Evolutionary conservation across 2,888 invertebrate genomes (phyloP).

Genomic region (Frankliniella fusca): DNA sequence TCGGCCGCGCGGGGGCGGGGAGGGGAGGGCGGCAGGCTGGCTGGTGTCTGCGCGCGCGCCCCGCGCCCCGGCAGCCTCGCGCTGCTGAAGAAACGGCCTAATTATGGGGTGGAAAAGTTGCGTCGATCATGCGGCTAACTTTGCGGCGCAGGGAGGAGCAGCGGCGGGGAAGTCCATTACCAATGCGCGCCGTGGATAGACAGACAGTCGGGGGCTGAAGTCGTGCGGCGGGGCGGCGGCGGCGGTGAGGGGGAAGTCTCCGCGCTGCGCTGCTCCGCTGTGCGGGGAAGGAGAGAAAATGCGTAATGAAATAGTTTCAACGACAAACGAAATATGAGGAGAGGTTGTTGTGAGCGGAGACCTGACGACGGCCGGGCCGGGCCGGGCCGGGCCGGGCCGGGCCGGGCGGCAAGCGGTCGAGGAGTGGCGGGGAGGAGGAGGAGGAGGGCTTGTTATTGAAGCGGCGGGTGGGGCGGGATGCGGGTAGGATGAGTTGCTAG

Average conservation of each 20-base stretch:
- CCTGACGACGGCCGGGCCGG: background rate
- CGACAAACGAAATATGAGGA: too few species aligned
- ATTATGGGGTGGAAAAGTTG: constrained; percentile 2
- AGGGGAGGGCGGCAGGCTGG: background rate
- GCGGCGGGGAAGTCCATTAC: background rate
- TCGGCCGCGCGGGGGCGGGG: background rate
- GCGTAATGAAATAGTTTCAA: background rate
- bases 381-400: background rate
- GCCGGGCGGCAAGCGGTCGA: background rate
- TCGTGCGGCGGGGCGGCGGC: background rate
- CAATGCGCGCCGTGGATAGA: background rate
- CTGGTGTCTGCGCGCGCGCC: background rate
- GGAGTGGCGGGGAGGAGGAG: background rate
- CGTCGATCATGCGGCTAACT: constrained; percentile 25
- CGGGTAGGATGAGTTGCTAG: background rate
- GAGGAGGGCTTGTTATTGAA: background rate
- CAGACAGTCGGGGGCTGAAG: background rate
- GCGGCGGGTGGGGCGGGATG: background rate
- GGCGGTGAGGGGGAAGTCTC: background rate
- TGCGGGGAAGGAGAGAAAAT: background rate
- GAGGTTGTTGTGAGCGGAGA: too few species aligned
- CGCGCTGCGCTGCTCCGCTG: background rate
- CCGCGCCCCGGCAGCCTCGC: background rate
- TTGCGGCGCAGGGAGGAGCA: background rate
- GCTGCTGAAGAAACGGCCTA: constrained; percentile 19